Evolutionary conservation across 2,888 invertebrate species (phyloP), one percentile per base, ranked within the genome.

Genomic region (Lasioglossum villosulum): DNA sequence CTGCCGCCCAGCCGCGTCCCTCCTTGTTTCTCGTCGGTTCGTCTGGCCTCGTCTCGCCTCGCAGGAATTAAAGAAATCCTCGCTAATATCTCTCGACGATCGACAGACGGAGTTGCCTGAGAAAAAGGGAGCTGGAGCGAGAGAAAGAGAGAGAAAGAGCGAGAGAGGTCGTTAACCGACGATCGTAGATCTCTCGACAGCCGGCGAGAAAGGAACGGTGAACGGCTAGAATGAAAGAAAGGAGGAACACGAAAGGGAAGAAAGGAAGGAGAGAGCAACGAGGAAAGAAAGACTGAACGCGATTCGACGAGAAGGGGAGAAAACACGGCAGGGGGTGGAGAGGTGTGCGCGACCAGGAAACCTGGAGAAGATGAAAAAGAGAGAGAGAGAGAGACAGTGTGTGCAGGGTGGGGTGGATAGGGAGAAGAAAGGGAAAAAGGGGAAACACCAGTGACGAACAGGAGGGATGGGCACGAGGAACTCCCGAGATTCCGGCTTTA

Each of bases 401-500:
- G 78, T n/a, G 71, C 27, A 3, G 34, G 37, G 48, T 52, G n/a
- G 80, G 37, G 34, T 39, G 16, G 37, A 39, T 66, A 59, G 63
- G 56, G 66, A 71, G 80, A 42, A 72, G 30, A 48, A 63, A 56
- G 56, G 80, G 56, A 71, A 70, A 59, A 71, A 23, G 74, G 79
- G 63, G 79, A 52, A 52, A 72, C 23, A 78, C 76, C 52, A 74
- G 75, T 63, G 78, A 84, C 75, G 78, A 78, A 70, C 48, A 27
- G 45, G 84, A 73, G 52, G 45, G 59, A 56, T 48, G 37, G 75
- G 66, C 16, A 84, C 70, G 71, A 78, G 75, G 68, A 77, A 76
- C 75, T 71, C 42, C 76, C 75, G 85, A 90, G 87, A 87, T 88
- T 75, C 83, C 80, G 82, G 81, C 86, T 91, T 90, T 91, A 90